Conservation (phyloP, 1,140 invertebrate species). For the Lordiphosa stackelbergi region DNA sequence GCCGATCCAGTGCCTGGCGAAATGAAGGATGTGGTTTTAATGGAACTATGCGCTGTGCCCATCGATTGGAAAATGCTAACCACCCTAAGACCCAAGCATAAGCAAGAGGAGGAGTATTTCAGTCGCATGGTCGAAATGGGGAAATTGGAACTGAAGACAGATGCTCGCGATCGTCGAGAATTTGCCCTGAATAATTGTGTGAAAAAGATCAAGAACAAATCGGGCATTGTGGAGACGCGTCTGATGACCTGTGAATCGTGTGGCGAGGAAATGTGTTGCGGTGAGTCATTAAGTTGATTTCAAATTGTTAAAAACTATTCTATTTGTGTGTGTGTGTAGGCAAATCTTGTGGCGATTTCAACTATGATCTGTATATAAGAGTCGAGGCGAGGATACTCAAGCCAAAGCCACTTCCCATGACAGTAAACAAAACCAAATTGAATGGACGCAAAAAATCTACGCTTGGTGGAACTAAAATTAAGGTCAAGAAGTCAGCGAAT, state of each 20-base stretch:
- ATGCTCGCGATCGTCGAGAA: constrained; percentile 82
- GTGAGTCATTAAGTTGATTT: constrained; percentile 65
- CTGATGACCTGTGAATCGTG: constrained; percentile 87
- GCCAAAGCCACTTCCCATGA: constrained; percentile 48
- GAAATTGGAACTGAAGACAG: constrained; percentile 85
- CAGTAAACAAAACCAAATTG: constrained; percentile 58
- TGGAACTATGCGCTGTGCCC: constrained; percentile 89
- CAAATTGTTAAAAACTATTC: background rate
- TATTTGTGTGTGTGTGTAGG: constrained; percentile 53
- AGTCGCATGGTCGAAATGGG: constrained; percentile 89
- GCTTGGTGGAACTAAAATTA: constrained; percentile 80
- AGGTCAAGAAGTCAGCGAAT: constrained; percentile 48
- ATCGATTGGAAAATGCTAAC: constrained; percentile 97
- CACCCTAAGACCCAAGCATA: constrained; percentile 87
- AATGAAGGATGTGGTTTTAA: constrained; percentile 84
- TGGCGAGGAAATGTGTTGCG: constrained; percentile 90
- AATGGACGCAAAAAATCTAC: constrained; percentile 81
- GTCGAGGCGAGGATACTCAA: constrained; percentile 69
- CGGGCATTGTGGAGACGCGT: constrained; percentile 87
- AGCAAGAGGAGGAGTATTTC: constrained; percentile 92
- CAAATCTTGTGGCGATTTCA: constrained; percentile 77
- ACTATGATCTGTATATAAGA: constrained; percentile 78
- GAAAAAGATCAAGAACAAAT: constrained; percentile 86
- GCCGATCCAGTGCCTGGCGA: constrained; percentile 89
- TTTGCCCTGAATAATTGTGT: constrained; percentile 81